phyloP scores from a whole-genome alignment of 2,888 invertebrate species.

The Eubasilissa splendida region DNA sequence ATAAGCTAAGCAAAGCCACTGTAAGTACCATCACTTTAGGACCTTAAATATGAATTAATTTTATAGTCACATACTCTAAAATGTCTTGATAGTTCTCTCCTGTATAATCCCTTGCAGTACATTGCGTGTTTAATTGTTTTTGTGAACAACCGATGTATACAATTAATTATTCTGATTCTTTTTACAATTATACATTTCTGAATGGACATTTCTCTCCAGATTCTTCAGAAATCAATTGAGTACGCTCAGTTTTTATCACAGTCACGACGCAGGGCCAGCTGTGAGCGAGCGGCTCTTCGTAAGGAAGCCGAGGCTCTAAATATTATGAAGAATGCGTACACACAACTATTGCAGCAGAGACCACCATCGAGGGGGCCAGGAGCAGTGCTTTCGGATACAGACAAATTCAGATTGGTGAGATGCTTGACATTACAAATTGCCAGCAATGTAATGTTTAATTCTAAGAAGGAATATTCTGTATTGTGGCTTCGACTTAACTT shows the following conservation, averaged over 20 bases:
- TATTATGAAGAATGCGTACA: conserved; percentile 96
- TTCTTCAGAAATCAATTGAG: conserved; percentile 94
- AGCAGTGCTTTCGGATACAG: conserved; percentile 92
- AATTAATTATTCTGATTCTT: no score
- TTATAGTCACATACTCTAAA: no score
- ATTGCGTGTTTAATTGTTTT: no score
- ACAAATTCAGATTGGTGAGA: conserved; percentile 91
- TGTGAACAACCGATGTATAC: no score
- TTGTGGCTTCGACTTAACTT: no score
- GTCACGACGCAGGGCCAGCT: conserved; percentile 94
- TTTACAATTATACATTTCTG: neutral
- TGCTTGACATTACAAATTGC: neutral
- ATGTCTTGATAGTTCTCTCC: conserved; percentile 4
- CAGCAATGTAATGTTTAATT: no score
- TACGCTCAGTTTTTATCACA: conserved; percentile 93
- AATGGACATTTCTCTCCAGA: conserved; percentile 63
- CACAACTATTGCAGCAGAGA: conserved; percentile 96
- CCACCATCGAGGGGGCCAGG: conserved; percentile 91
- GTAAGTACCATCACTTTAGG: conserved; percentile 63
- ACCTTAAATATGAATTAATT: no score
- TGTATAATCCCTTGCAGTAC: no score
- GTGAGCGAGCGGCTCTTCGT: conserved; percentile 90
- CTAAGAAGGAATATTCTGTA: no score
- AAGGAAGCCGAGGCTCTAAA: conserved; percentile 95
- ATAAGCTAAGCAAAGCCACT: conserved; percentile 96